Base-by-base conservation (phyloP, 2,888 invertebrate species). In the Brachynemurus nebulosus region DNA sequence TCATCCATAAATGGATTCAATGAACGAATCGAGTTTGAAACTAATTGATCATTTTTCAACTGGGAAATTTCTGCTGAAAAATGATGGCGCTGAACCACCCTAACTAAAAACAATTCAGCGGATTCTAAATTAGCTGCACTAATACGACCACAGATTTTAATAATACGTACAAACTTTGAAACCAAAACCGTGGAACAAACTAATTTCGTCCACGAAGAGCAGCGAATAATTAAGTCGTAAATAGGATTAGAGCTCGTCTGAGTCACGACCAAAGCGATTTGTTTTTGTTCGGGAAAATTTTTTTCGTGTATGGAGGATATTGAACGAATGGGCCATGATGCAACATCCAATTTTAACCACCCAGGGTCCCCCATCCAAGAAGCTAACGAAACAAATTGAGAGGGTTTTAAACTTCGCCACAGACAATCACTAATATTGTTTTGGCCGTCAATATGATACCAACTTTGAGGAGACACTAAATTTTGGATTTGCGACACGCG, bases 341-440 rank as follows among this genome's bases (percentile, higher is more conserved):
- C 9, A 7, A 5, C n/a, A 7, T 37, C 37, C 6, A 37, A 18
- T 37, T 37, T 37, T 37, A 37, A 37, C 37, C 37, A 37, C 9
- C 5, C 8, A 8, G 37, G 37, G 16, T 18, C 37, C 5, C 6
- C 5, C 9, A 18, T 5, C 19, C 37, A 37, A 37, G 9, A 4
- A 17, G 9, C 18, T 18, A 4, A 5, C 6, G 5, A 4, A 7
- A 37, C 6, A 37, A 37, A 37, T n/a, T 37, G 37, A 4, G 37
- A 37, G 6, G 37, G 37, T 5, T 5, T 14, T 18, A 37, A 17
- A 14, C 8, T 18, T 17, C 37, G 8, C 37, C 17, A 37, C 16
- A 37, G 17, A 16, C 18, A 37, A 18, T 37, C 37, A 37, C 37
- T 37, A 17, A 37, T 18, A 37, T 37, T 37, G n/a, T 16, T 37